Conservation (phyloP, 2,888 invertebrate genomes). For the Polymixis lichenea region DNA sequence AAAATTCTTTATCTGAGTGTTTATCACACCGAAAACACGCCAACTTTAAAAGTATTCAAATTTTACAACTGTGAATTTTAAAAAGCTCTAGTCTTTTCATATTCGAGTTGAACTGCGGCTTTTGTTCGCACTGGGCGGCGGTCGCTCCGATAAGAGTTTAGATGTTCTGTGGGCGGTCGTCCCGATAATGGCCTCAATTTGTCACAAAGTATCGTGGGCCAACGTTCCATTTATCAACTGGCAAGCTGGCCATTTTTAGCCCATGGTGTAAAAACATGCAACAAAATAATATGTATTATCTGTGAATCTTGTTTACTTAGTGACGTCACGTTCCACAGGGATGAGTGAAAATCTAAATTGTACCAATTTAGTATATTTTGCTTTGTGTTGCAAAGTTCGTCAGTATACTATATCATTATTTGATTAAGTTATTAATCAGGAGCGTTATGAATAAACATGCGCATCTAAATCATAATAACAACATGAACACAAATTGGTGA, state of each 20-base stretch:
- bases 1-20: neutral
- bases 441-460: neutral
- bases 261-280: neutral
- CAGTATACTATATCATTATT: neutral
- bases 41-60: neutral
- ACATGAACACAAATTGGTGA: neutral
- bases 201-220: neutral
- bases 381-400: neutral
- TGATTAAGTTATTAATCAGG: neutral
- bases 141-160: too few species aligned
- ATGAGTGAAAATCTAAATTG: neutral
- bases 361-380: constrained; percentile 31
- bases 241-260: neutral
- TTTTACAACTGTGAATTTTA: neutral
- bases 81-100: neutral
- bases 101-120: neutral
- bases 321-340: constrained; percentile 21
- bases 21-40: too few species aligned
- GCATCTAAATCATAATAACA: neutral
- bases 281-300: constrained; percentile 29
- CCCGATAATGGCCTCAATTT: too few species aligned
- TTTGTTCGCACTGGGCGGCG: neutral
- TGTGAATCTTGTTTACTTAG: neutral
- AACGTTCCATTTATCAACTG: neutral
- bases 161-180: too few species aligned